These are phyloP conservation scores for Ariopsis seemanni DNA, from an alignment of 2,113 vertebrate genomes.

Conservation along the genomic window DNA sequence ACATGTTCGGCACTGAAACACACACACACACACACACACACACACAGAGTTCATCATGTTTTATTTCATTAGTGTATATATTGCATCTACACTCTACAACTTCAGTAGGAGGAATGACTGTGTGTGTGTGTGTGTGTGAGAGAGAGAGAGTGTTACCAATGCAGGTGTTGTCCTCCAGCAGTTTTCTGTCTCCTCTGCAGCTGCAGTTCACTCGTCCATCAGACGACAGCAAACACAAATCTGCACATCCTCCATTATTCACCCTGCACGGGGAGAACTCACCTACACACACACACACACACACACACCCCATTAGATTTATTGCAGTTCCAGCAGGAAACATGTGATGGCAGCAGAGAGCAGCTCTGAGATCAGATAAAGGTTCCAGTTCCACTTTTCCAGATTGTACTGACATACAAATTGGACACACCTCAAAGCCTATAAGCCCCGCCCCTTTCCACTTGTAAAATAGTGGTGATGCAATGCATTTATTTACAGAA, in stretches of 20 bases:
- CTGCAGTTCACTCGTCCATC: conserved; percentile 93
- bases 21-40: conserved; percentile 3
- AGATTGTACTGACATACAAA: not conserved
- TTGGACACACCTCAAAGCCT: not conserved
- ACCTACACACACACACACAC: conserved; percentile 65
- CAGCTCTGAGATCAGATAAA: not conserved
- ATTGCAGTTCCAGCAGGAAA: conserved; percentile 15
- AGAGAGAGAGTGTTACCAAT: conserved; percentile 71
- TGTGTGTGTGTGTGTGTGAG: not conserved
- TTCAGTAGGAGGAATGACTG: not conserved
- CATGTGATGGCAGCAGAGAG: not conserved
- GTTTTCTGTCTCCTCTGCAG: conserved; percentile 86
- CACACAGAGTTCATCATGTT: not conserved
- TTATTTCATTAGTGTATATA: not conserved
- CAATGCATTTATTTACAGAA: not conserved
- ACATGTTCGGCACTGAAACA: conserved; percentile 82
- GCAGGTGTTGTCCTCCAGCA: conserved; percentile 91
- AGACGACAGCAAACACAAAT: conserved; percentile 89
- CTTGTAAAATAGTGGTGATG: not conserved
- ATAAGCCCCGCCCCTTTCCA: not conserved
- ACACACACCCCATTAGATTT: conserved; percentile 49
- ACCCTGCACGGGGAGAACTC: conserved; percentile 88
- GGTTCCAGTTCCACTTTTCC: not conserved
- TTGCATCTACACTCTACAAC: not conserved
- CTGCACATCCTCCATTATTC: conserved; percentile 93